phyloP scores from a whole-genome alignment of 2,888 invertebrate species.

The Cepaea hortensis region DNA sequence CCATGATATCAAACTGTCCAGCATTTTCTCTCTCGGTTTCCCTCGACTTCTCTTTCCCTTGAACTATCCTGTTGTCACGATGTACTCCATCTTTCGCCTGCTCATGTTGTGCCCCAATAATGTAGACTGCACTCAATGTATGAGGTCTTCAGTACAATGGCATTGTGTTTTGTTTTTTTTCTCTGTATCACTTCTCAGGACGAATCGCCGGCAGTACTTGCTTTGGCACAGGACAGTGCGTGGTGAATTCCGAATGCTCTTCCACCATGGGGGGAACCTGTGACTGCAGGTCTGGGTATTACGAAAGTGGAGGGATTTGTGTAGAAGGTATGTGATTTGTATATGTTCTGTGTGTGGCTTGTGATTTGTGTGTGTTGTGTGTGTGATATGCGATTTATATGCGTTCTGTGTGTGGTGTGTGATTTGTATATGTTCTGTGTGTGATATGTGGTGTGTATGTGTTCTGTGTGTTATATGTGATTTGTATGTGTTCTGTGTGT shows the following conservation, averaged over 20 bases:
- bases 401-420: not conserved
- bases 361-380: not conserved
- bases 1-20: no score
- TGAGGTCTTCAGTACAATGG: not conserved
- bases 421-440: not conserved
- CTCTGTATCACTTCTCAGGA: conserved; percentile 10
- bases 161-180: not conserved
- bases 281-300: conserved; percentile 44
- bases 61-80: no score
- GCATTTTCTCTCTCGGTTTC: no score
- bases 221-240: conserved; percentile 48
- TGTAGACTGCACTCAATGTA: not conserved
- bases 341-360: not conserved
- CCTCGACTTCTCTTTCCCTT: no score
- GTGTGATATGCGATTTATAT: not conserved
- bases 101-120: no score
- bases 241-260: conserved; percentile 48
- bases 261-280: conserved; percentile 46
- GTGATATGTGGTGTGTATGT: not conserved
- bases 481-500: not conserved
- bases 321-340: not conserved
- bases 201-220: conserved; percentile 44
- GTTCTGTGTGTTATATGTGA: not conserved
- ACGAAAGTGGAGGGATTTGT: conserved; percentile 40
- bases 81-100: no score